Percentiles rank a stretch among this genome's conserved stretches.
phyloP scores from a whole-genome alignment of 2,797 vertebrate genomes.

The Parambassis ranga region DNA sequence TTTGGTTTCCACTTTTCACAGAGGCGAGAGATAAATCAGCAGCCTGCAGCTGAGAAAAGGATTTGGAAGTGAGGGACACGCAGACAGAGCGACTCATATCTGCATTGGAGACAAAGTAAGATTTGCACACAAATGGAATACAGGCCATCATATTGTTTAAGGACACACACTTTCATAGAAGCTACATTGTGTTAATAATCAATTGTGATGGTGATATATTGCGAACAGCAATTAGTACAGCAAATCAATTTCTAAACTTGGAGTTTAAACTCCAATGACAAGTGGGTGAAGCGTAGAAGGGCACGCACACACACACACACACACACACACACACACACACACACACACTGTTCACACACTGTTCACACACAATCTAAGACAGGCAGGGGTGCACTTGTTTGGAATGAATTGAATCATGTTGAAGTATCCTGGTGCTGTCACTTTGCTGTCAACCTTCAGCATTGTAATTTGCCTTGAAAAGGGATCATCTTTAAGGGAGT shows the following conservation, averaged over 20 bases:
- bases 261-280: background rate
- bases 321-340: too few relatives aligned
- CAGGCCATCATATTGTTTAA: too few relatives aligned
- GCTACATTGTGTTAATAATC: background rate
- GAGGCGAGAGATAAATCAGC: constrained; percentile 40
- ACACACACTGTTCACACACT: too few relatives aligned
- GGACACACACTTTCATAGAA: too few relatives aligned
- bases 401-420: constrained; percentile 26
- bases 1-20: constrained; percentile 57
- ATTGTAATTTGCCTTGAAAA: constrained; percentile 46
- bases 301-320: too few relatives aligned
- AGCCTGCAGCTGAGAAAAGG: constrained; percentile 31
- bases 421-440: constrained; percentile 9
- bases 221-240: background rate
- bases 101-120: background rate
- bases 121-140: background rate
- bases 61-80: constrained; percentile 23
- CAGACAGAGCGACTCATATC: constrained; percentile 31
- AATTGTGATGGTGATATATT: background rate
- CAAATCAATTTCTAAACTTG: background rate
- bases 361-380: too few relatives aligned
- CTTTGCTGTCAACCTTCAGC: constrained; percentile 40
- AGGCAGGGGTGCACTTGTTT: background rate
- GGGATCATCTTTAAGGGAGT: constrained; percentile 33
- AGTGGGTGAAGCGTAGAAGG: background rate